Evolutionary conservation across 2,113 vertebrate species (phyloP), one percentile per base, ranked within the genome.

Genomic region (Syngnathus floridae): DNA sequence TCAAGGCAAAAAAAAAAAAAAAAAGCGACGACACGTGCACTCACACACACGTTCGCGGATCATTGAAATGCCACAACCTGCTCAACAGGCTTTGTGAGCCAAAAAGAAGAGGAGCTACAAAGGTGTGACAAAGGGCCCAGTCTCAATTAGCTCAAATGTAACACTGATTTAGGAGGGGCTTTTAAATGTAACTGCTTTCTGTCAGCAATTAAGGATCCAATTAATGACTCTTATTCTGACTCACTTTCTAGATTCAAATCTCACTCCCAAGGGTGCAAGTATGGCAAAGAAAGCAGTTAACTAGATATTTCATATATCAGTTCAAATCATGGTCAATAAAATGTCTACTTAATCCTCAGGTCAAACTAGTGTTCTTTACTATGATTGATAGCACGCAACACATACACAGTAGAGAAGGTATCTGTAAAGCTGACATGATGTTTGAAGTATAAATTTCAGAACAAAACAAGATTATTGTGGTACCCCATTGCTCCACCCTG

Each of bases 71-170:
- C 19, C 19, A 19, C 48, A 49, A 19, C 48, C 48, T 49, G 48
- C n/a, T n/a, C 7, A 49, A n/a, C 48, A n/a, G 48, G 48, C 48
- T 55, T 6, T 62, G 37, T 55, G 64, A 51, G 67, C 22, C 17
- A 12, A 65, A n/a, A 16, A 4, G 22, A 36, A 5, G 59, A 8
- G 8, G 14, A 21, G 1, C 22, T 11, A 45, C 21, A 6, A 31
- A 38, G 43, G 43, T 21, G 26, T 9, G 11, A 35, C 54, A 14
- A 14, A 13, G 13, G 22, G 14, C 26, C 26, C 26, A 3, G 16
- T 35, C 21, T 2, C 6, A 35, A 56, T 56, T 26, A 4, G 22
- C 54, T 35, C 14, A 17, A 36, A 57, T 57, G 26, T 16, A 4
- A 57, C n/a, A 14, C 8, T 4, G 22, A 21, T 55, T 55, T 12